phyloP scores from a whole-genome alignment of 2,113 vertebrate genomes.

The Caretta caretta region DNA sequence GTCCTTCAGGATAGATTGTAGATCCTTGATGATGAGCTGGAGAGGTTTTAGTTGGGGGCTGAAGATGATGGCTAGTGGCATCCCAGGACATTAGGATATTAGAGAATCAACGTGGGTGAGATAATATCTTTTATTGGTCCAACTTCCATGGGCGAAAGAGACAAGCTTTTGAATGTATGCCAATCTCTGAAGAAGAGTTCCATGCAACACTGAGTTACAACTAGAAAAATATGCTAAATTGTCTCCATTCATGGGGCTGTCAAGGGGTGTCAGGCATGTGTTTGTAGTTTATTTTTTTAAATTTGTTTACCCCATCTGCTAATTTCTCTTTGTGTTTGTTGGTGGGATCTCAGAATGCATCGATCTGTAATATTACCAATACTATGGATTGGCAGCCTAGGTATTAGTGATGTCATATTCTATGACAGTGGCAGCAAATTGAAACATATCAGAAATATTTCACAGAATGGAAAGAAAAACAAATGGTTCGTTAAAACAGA shows the following conservation, averaged over 20 bases:
- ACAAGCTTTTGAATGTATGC: neutral
- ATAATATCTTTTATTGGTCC: neutral
- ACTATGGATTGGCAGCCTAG: neutral
- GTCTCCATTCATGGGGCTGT: neutral
- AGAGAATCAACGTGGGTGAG: neutral
- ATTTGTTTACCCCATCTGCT: neutral
- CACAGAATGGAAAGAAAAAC: neutral
- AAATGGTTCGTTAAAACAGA: neutral
- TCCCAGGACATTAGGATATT: neutral
- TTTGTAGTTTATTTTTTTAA: neutral
- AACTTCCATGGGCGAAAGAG: neutral
- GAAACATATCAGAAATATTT: neutral
- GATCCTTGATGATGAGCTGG: no score
- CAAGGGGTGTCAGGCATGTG: neutral
- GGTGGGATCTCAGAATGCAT: neutral
- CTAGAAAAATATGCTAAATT: neutral
- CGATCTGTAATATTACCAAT: neutral
- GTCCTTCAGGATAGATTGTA: no score
- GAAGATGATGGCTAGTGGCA: no score
- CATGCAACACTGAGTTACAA: neutral
- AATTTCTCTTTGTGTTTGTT: neutral
- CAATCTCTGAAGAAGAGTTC: no score
- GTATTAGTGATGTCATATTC: neutral
- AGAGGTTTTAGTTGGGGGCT: no score
- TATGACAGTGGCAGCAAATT: neutral